Evolutionary conservation across 2,113 vertebrate species (phyloP), one percentile per base, ranked within the genome.

Genomic region (Passer domesticus): DNA sequence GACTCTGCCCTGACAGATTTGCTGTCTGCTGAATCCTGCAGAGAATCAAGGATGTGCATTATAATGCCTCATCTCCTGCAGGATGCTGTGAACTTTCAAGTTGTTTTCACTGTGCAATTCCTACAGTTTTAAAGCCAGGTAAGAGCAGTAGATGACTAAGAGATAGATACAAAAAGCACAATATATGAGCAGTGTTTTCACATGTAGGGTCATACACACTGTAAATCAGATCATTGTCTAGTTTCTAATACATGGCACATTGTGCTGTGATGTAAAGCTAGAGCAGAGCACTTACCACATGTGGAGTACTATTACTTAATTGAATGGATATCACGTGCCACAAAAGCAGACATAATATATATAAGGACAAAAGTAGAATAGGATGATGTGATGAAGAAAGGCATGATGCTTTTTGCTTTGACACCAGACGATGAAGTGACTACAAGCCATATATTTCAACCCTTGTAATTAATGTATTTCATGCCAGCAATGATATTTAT

Each of bases 41-140:
- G 95, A 96, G 96, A 96, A 94, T 46, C 47, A 20, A 96, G 87
- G 93, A 79, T 91, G 47, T 74, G 91, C 95, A 96, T 94, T 93
- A 83, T 77, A 95, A 78, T 92, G 76, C 6, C 12, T 74, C 47
- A 39, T 76, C 83, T 95, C 91, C 93, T 94, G 92, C 91, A 95
- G 70, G 80, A 85, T 89, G 77, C 77, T 4, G 2, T 89, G 92
- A 63, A 91, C 94, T 94, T 97, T 87, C 77, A 79, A 77, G 68
- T 89, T 94, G 79, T 92, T 91, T 96, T 90, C 69, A 59, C 46
- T 79, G 33, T 82, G 72, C 84, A 92, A 90, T 93, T 94, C 79
- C 81, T 75, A 49, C 25, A 33, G 72, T 93, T 95, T 93, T 89
- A 47, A 92, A 96, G 76, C 62, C 85, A 89, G 52, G 83, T 92